Base-by-base conservation (phyloP, 2,797 vertebrate genomes). In the Helostoma temminkii region DNA sequence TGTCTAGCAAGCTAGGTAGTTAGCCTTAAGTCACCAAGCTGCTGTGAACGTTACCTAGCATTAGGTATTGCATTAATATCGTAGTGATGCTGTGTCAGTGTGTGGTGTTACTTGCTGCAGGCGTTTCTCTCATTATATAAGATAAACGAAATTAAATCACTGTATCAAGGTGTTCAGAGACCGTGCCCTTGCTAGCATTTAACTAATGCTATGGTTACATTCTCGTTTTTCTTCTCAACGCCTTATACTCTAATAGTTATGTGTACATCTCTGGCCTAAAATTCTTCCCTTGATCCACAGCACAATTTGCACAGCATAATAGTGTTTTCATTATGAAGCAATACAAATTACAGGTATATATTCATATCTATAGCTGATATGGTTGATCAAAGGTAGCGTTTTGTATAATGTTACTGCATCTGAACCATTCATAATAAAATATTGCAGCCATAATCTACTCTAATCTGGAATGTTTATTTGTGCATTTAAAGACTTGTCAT, bases 1-100 rank as follows among this genome's bases (percentile, higher is more conserved):
- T 53, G 48, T 52, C 19, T 30, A 22, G 71, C 56, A 34, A 52
- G 71, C 67, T 80, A 80, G 50, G 57, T 9, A 16, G 42, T 57
- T 83, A 75, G 78, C 76, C 10, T 37, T 78, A 83, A n/a, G 79
- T 76, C 5, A 1, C 64, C 4, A 18, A 54, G 82, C 82, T 83
- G 74, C 81, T 2, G 36, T 39, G 16, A 34, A 49, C 15, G 47
- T 55, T 81, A 56, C 48, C 41, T 7, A 50, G 66, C 63, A 2
- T 12, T 46, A 50, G 54, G 45, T 43, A 24, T 10, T 52, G 57
- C 15, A 6, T 50, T 61, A 25, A 18, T 19, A 22, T 36, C 12
- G 4, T 3, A 15, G 3, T 50, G 55, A 52, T 84, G 63, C 76
- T 43, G 37, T 81, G 80, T 77, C 64, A 80, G 59, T 65, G 54